Percentiles rank a stretch among this genome's conserved stretches.
Conservation (phyloP, 2,888 invertebrate species). For the Calameuta pallipes region DNA sequence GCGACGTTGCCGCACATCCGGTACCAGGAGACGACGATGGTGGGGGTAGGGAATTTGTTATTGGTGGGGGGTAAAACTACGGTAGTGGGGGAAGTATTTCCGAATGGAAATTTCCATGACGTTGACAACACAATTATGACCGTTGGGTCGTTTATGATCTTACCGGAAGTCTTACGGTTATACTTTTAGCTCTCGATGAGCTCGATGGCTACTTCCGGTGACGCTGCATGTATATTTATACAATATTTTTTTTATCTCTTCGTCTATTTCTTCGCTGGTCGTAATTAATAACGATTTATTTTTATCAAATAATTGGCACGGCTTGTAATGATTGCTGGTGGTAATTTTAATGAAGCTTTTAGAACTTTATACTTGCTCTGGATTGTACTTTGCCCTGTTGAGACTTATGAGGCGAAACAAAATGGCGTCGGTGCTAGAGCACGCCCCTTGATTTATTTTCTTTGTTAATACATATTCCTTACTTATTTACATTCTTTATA, state of each 20-base stretch:
- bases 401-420: background rate
- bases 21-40: conserved; percentile 28
- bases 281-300: background rate
- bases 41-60: background rate
- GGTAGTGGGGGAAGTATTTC: conserved; percentile 48
- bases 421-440: background rate
- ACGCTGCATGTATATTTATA: background rate
- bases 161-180: background rate
- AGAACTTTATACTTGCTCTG: background rate
- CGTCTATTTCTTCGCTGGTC: background rate
- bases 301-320: background rate
- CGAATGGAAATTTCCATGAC: conserved; percentile 62
- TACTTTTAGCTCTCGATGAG: background rate
- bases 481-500: background rate
- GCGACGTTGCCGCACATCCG: conserved; percentile 65
- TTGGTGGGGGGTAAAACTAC: conserved; percentile 24
- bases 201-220: background rate
- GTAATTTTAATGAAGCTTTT: background rate
- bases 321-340: background rate
- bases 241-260: background rate
- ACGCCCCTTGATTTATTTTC: background rate
- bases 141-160: background rate
- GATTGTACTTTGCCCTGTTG: background rate
- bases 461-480: background rate
- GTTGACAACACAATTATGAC: conserved; percentile 11